Conservation (phyloP, 2,888 invertebrate species). For the Polyommatus icarus region DNA sequence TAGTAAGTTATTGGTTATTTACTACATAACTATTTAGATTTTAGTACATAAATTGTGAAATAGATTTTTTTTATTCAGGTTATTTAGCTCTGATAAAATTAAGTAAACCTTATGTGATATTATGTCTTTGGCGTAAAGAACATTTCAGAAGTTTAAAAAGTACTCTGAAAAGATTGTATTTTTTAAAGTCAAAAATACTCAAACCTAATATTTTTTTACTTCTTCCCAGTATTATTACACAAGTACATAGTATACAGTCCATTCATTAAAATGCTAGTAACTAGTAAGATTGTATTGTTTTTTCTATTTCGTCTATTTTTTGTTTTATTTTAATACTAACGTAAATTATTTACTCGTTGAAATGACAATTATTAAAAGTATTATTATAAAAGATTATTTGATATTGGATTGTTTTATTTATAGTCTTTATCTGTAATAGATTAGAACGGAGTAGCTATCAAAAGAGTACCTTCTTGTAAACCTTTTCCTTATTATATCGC, state of each 20-base stretch:
- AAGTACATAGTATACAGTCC: not conserved
- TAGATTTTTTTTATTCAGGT: too few relatives aligned
- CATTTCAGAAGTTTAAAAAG: not conserved
- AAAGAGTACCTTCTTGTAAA: not conserved
- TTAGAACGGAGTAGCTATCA: not conserved
- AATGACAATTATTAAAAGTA: conserved; percentile 9
- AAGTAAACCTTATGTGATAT: too few relatives aligned
- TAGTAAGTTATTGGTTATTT: not conserved
- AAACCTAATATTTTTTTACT: not conserved
- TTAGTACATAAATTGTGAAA: not conserved
- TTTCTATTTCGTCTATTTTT: not conserved
- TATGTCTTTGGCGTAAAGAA: too few relatives aligned
- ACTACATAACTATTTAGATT: not conserved
- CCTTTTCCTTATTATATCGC: too few relatives aligned
- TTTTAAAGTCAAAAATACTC: not conserved
- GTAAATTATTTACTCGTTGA: conserved; percentile 15
- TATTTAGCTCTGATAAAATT: too few relatives aligned
- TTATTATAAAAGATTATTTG: not conserved
- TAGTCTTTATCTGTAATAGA: not conserved
- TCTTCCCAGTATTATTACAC: not conserved
- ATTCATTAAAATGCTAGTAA: not conserved
- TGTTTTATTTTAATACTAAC: not conserved
- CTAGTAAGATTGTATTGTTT: not conserved
- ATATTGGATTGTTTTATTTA: not conserved
- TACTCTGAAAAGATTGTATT: not conserved